phyloP scores from a whole-genome alignment of 2,113 vertebrate genomes.

The Gavialis gangeticus region DNA sequence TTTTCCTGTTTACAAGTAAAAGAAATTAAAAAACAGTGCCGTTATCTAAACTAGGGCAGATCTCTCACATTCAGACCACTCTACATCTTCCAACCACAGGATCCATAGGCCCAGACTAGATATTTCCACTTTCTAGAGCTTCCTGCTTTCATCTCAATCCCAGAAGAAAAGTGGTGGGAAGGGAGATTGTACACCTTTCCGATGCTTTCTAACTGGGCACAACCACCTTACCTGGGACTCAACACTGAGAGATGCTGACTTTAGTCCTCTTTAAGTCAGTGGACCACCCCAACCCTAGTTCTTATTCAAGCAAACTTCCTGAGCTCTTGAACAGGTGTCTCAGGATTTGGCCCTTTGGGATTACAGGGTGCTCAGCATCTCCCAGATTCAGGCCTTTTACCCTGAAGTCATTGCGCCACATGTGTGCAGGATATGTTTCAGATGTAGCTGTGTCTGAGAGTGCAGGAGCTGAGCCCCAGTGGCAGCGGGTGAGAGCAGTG shows the following conservation, averaged over 20 bases:
- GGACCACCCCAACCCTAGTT: background rate
- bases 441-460: background rate
- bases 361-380: background rate
- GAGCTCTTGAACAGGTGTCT: background rate
- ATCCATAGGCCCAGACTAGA: background rate
- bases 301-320: too few relatives aligned
- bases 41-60: background rate
- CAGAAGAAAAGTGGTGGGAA: background rate
- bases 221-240: background rate
- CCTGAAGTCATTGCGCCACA: too few relatives aligned
- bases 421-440: background rate
- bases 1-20: too few relatives aligned
- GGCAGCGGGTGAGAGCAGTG: too few relatives aligned
- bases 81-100: background rate
- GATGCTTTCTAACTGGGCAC: background rate
- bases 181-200: background rate
- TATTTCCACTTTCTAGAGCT: background rate
- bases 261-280: background rate
- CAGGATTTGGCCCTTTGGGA: background rate
- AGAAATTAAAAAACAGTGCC: too few relatives aligned
- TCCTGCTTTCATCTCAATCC: background rate
- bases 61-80: background rate
- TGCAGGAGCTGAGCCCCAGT: background rate
- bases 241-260: background rate
- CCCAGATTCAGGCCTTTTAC: too few relatives aligned